These are phyloP conservation scores for Sandelia bainsii DNA, from an alignment of 2,797 vertebrate genomes.

Conservation along the genomic window DNA sequence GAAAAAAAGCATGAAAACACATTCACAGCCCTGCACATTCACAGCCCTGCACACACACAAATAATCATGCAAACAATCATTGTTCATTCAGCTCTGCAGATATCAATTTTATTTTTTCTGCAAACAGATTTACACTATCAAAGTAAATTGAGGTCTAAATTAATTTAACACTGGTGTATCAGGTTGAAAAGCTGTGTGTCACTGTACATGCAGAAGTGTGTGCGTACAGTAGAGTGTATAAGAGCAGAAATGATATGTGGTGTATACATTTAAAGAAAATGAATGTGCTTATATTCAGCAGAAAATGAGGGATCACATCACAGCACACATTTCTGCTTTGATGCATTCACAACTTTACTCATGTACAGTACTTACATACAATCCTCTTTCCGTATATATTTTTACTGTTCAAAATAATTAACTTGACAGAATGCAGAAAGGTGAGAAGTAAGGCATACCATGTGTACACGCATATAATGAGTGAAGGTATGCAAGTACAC, in stretches of 20 bases:
- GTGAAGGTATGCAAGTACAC: conserved; percentile 3
- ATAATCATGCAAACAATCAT: conserved; percentile 62
- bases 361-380: not conserved
- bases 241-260: conserved; percentile 16
- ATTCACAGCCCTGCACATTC: conserved; percentile 31
- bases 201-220: conserved; percentile 45
- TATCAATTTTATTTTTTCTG: conserved; percentile 53
- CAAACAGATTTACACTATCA: conserved; percentile 65
- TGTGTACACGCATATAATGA: conserved; percentile 12
- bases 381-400: conserved; percentile 8
- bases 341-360: conserved; percentile 39
- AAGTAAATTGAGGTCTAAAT: conserved; percentile 71
- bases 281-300: conserved; percentile 40
- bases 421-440: conserved; percentile 47
- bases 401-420: conserved; percentile 59
- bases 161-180: conserved; percentile 63
- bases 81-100: conserved; percentile 58
- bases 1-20: conserved; percentile 15
- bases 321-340: conserved; percentile 34
- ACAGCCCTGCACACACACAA: conserved; percentile 36
- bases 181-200: conserved; percentile 60
- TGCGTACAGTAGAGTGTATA: conserved; percentile 20
- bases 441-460: conserved; percentile 31
- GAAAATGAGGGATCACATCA: conserved; percentile 25
- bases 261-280: conserved; percentile 39